These are phyloP conservation scores for Propithecus coquereli DNA, from an alignment of 2,113 vertebrate species.

Conservation along the genomic window DNA sequence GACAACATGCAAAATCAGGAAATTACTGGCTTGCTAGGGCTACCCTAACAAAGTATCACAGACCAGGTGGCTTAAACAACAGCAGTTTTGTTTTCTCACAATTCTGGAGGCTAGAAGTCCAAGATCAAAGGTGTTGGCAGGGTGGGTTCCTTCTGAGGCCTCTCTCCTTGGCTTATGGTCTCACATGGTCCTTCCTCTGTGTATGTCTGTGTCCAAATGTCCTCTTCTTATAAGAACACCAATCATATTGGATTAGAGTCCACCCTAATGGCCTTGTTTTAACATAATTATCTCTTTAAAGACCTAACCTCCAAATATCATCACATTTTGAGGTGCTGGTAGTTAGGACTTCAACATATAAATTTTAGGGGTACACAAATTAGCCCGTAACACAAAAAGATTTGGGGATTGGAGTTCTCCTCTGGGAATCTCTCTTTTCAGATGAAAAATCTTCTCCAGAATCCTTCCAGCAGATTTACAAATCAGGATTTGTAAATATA, in stretches of 20 bases:
- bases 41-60: neutral
- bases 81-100: neutral
- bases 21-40: neutral
- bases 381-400: neutral
- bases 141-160: neutral
- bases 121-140: neutral
- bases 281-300: neutral
- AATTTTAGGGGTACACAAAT: neutral
- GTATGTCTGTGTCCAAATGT: neutral
- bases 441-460: neutral
- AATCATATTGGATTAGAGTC: neutral
- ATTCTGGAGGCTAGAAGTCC: neutral
- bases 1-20: neutral
- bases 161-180: neutral
- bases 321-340: neutral
- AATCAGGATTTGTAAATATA: neutral
- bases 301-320: neutral
- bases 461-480: neutral
- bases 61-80: neutral
- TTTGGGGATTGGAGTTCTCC: neutral
- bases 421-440: neutral
- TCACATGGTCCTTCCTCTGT: neutral
- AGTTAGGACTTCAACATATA: neutral
- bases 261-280: neutral
- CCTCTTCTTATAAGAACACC: neutral